A percentile compares a stretch with the other conserved stretches of the same genome.
These are phyloP conservation scores for Zosterops borbonicus DNA, from an alignment of 2,113 vertebrate species.

Conservation along the genomic window DNA sequence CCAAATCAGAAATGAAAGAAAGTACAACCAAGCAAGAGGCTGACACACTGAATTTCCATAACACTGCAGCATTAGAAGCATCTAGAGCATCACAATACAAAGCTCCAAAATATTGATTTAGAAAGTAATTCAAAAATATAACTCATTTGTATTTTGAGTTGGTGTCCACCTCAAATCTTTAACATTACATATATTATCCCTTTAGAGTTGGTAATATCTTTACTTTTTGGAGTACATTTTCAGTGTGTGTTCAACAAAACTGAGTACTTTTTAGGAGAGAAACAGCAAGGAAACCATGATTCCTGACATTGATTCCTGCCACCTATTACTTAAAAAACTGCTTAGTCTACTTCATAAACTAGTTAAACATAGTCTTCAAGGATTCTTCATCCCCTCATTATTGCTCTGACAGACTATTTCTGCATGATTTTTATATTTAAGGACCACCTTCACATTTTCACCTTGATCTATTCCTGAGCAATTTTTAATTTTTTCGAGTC, in stretches of 20 bases:
- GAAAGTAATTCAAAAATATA: background rate
- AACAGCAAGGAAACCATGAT: background rate
- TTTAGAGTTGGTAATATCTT: background rate
- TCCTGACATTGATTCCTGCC: background rate
- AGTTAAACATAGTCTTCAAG: background rate
- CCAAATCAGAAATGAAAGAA: conserved; percentile 9
- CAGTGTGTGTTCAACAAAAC: background rate
- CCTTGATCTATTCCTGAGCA: background rate
- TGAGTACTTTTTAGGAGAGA: background rate
- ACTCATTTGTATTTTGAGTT: background rate
- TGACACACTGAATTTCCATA: background rate
- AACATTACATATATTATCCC: background rate
- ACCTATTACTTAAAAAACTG: background rate
- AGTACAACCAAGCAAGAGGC: background rate
- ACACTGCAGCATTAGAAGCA: background rate
- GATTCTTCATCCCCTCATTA: background rate
- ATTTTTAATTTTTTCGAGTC: background rate
- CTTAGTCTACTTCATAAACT: background rate
- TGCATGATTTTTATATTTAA: background rate
- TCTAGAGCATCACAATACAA: background rate
- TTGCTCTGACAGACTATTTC: background rate
- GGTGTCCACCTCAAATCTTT: background rate
- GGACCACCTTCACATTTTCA: background rate
- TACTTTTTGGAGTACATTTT: background rate
- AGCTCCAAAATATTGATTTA: background rate